These are phyloP conservation scores for Schlechtendalia chinensis DNA, from an alignment of 1,140 invertebrate genomes.

Conservation along the genomic window DNA sequence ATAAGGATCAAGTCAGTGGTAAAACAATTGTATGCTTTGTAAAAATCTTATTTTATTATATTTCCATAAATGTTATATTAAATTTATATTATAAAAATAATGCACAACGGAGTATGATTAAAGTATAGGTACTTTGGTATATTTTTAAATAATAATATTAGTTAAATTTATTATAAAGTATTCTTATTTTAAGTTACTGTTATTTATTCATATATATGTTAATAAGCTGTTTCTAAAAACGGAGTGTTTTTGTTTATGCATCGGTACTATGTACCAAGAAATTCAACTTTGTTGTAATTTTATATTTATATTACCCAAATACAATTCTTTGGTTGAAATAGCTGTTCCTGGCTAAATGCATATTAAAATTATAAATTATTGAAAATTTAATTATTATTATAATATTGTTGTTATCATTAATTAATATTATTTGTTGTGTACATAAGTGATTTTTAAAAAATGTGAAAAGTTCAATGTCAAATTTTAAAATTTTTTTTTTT, in stretches of 20 bases:
- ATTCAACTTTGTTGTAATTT: not conserved
- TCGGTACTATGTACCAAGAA: slow-evolving; percentile 32
- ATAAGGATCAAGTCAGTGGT: too few relatives aligned
- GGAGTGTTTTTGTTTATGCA: slow-evolving; percentile 50
- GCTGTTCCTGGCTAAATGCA: not conserved
- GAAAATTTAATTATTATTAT: slow-evolving; percentile 17
- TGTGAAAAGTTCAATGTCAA: slow-evolving; percentile 14
- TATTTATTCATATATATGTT: not conserved
- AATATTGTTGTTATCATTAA: slow-evolving; percentile 27
- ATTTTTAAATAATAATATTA: too few relatives aligned
- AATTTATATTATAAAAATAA: too few relatives aligned
- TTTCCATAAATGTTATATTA: too few relatives aligned
- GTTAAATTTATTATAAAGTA: not conserved
- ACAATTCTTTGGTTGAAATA: not conserved
- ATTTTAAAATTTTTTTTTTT: not conserved
- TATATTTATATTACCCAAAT: slow-evolving; percentile 1
- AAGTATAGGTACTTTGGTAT: too few relatives aligned
- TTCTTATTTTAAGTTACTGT: not conserved
- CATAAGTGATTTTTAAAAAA: slow-evolving; percentile 33
- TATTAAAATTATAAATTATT: slow-evolving; percentile 23
- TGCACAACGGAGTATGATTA: too few relatives aligned
- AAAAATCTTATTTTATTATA: too few relatives aligned
- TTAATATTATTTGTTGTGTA: slow-evolving; percentile 38
- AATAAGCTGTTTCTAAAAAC: slow-evolving; percentile 6
- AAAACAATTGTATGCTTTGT: too few relatives aligned